Percentiles rank a stretch among this genome's conserved stretches.
phyloP scores from a whole-genome alignment of 2,888 invertebrate species.

The Encarsia formosa region DNA sequence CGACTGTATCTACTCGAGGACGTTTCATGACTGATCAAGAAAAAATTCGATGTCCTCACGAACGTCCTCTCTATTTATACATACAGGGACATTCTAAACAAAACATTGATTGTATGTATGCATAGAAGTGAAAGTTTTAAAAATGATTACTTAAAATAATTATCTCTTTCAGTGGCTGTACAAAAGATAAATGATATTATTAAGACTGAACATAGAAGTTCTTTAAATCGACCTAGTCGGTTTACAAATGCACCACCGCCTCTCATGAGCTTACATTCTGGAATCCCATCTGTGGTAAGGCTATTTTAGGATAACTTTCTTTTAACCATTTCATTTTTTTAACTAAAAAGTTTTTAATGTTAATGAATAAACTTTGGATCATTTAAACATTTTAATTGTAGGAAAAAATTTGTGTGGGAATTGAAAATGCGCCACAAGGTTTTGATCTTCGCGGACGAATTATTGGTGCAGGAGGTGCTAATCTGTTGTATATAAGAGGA shows the following conservation, averaged over 20 bases:
- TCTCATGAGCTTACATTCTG: conserved; percentile 51
- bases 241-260: conserved; percentile 52
- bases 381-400: conserved; percentile 30
- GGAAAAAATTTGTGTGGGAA: conserved; percentile 73
- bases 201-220: conserved; percentile 47
- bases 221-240: conserved; percentile 48
- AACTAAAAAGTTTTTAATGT: too few relatives aligned
- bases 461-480: conserved; percentile 67
- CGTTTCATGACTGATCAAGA: conserved; percentile 57
- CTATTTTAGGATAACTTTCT: conserved; percentile 23
- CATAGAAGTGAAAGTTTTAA: background rate
- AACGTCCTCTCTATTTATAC: conserved; percentile 56
- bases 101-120: conserved; percentile 50
- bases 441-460: conserved; percentile 74
- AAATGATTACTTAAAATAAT: background rate
- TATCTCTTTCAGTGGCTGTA: conserved; percentile 52
- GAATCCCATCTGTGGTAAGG: conserved; percentile 43
- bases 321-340: background rate
- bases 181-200: conserved; percentile 56
- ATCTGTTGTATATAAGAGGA: conserved; percentile 71
- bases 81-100: conserved; percentile 56
- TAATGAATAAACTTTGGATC: background rate
- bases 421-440: conserved; percentile 71
- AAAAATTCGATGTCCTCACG: conserved; percentile 51
- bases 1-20: conserved; percentile 59